Evolutionary conservation across 2,113 vertebrate species (phyloP).

Genomic region (Leptobrachium ailaonicum): DNA sequence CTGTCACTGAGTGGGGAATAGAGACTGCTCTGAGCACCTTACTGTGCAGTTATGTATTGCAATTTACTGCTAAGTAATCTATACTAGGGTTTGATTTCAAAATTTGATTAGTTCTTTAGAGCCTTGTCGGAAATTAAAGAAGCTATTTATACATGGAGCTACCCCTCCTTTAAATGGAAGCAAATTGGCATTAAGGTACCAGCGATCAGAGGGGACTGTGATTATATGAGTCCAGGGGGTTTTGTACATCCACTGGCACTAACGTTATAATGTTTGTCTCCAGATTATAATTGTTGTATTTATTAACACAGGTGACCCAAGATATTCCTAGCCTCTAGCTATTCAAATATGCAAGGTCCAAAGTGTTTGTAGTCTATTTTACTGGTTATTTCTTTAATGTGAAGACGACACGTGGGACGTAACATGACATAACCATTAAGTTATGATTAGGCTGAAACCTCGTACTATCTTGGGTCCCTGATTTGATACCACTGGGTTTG

Average conservation of each 20-base stretch:
- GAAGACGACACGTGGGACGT: no score
- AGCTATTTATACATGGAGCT: not conserved
- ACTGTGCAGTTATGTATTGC: constrained; percentile 22
- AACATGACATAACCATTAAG: no score
- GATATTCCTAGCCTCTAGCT: not conserved
- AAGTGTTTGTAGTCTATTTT: no score
- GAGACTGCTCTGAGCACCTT: constrained; percentile 1
- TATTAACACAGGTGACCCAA: not conserved
- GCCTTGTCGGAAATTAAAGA: constrained; percentile 17
- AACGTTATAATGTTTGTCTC: not conserved
- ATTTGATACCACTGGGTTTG: no score
- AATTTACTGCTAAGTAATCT: constrained; percentile 23
- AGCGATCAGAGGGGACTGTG: not conserved
- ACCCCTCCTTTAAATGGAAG: not conserved
- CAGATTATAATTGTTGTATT: not conserved
- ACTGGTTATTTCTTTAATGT: no score
- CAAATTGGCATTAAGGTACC: not conserved
- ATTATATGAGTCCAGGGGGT: not conserved
- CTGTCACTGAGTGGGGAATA: constrained; percentile 24
- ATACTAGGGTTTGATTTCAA: constrained; percentile 9
- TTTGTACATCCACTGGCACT: not conserved
- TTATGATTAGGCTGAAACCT: no score
- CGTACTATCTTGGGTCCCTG: no score
- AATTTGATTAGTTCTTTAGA: constrained; percentile 21
- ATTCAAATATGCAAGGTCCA: no score